phyloP scores from a whole-genome alignment of 2,888 invertebrate species.

The Polymixis flavicincta region DNA sequence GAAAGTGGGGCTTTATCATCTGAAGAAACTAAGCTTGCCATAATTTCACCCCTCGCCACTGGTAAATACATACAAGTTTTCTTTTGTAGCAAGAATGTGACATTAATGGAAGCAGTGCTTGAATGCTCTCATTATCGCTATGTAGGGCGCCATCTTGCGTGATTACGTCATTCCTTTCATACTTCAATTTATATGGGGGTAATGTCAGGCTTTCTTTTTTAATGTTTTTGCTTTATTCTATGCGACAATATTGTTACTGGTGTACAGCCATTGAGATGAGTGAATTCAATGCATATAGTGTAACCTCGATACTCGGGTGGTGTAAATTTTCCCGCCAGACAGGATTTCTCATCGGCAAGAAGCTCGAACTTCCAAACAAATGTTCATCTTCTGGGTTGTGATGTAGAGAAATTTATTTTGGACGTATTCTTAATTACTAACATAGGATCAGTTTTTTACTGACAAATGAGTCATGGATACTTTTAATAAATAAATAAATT shows the following conservation, averaged over 20 bases:
- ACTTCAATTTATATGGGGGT: slow-evolving; percentile 22
- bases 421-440: too few relatives aligned
- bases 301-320: neutral
- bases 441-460: too few relatives aligned
- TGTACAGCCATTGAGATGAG: too few relatives aligned
- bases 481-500: too few relatives aligned
- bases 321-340: too few relatives aligned
- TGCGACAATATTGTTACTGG: neutral
- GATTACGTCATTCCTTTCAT: slow-evolving; percentile 43
- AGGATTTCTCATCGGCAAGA: neutral
- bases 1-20: too few relatives aligned
- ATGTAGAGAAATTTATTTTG: too few relatives aligned
- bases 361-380: neutral
- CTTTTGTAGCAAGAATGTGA: slow-evolving; percentile 35
- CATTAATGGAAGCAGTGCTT: slow-evolving; percentile 48
- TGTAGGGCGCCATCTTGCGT: slow-evolving; percentile 55
- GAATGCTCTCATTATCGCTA: slow-evolving; percentile 54
- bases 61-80: slow-evolving; percentile 18
- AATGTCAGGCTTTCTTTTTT: slow-evolving; percentile 17
- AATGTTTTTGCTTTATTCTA: slow-evolving; percentile 1
- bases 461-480: too few relatives aligned
- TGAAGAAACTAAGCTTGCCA: too few relatives aligned
- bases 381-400: too few relatives aligned
- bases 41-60: too few relatives aligned
- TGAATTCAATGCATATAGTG: neutral